Evolutionary conservation across 2,888 invertebrate genomes (phyloP).

Genomic region (Dryobotodes eremita): DNA sequence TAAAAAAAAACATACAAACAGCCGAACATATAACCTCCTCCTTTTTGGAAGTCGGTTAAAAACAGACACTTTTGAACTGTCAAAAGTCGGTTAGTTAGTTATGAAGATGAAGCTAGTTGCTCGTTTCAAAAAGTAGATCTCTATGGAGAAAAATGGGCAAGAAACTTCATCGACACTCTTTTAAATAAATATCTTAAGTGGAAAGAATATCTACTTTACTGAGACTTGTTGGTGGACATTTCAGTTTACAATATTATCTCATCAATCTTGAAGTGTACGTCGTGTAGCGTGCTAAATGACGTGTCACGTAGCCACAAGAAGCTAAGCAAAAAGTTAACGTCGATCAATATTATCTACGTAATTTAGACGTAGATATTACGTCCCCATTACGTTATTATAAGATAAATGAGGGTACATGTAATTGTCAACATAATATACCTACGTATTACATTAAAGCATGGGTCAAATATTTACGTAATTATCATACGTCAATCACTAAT

Average conservation of each 20-base stretch:
- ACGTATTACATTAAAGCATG: constrained; percentile 1
- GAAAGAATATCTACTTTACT: not conserved
- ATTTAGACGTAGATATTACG: constrained; percentile 29
- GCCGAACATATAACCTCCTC: too few species aligned
- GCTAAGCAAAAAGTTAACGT: constrained; percentile 27
- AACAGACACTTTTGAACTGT: not conserved
- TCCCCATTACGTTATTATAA: not conserved
- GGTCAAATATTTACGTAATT: constrained; percentile 35
- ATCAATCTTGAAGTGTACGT: not conserved
- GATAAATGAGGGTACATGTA: constrained; percentile 11
- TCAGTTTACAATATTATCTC: constrained; percentile 11
- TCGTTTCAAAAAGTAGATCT: not conserved
- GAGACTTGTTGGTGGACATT: not conserved
- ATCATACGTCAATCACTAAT: constrained; percentile 16
- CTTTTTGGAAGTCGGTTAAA: too few species aligned
- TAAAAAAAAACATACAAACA: too few species aligned
- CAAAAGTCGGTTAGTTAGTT: not conserved
- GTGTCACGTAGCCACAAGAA: not conserved
- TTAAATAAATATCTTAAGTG: not conserved
- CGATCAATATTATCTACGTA: constrained; percentile 34
- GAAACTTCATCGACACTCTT: not conserved
- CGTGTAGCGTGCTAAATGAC: constrained; percentile 9
- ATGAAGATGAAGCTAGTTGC: not conserved
- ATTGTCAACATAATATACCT: constrained; percentile 9
- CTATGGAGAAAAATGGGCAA: not conserved